These are phyloP conservation scores for Callopanchax toddi DNA, from an alignment of 2,113 vertebrate species.

Conservation along the genomic window DNA sequence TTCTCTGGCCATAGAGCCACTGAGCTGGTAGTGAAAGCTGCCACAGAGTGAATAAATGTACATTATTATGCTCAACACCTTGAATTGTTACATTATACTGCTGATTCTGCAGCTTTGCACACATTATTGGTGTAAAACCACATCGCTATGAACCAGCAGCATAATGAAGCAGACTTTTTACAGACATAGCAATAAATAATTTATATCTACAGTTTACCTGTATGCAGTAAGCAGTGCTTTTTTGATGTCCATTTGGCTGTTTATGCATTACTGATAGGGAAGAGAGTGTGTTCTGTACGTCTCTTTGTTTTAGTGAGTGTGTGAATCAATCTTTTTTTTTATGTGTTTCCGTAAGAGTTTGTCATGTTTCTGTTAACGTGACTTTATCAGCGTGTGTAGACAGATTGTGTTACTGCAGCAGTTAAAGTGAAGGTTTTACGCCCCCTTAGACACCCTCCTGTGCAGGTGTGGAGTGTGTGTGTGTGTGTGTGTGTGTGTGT, in stretches of 20 bases:
- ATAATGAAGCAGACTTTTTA: background rate
- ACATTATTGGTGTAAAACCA: background rate
- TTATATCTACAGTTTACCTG: background rate
- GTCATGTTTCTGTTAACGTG: slow-evolving; percentile 7
- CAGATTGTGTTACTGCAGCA: slow-evolving; percentile 45
- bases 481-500: slow-evolving; percentile 2
- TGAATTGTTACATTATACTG: background rate
- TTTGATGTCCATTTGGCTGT: background rate
- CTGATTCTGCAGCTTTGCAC: slow-evolving; percentile 5
- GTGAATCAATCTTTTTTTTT: background rate
- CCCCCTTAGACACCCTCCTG: too few relatives aligned
- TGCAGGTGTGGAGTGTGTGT: slow-evolving; percentile 64
- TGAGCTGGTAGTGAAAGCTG: too few relatives aligned
- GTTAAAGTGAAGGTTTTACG: slow-evolving; percentile 63
- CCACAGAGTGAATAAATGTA: too few relatives aligned
- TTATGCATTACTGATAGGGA: slow-evolving; percentile 5
- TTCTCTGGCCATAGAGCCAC: too few relatives aligned
- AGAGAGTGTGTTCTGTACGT: background rate
- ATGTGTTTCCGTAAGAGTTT: slow-evolving; percentile 13
- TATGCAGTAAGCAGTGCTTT: background rate
- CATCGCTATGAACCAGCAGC: background rate
- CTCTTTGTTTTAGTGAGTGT: background rate
- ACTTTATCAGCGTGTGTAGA: slow-evolving; percentile 10
- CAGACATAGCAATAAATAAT: too few relatives aligned
- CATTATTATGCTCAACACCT: too few relatives aligned